Evolutionary conservation across 2,888 invertebrate species (phyloP), one percentile per base, ranked within the genome.

Genomic region (Parnassius mnemosyne): DNA sequence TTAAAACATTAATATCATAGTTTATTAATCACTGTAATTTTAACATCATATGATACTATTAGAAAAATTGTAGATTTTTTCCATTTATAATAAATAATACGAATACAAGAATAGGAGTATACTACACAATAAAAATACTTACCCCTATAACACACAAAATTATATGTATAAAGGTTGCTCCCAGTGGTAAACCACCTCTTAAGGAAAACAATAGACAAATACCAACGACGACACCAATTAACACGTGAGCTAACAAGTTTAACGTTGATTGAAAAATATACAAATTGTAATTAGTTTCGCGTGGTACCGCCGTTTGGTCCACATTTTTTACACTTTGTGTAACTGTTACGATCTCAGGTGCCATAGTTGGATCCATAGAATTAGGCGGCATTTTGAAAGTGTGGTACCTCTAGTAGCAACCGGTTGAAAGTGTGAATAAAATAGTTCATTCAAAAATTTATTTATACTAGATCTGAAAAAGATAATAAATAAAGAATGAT

Each of bases 121-220:
- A 41, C 60, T 20, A 20, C 20, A 20, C 2, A 20, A 20, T 20
- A 20, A 20, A 20, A 20, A 20, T 2, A 82, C 89, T 86, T 69
- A 90, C 90, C 74, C 89, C 89, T 57, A 84, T 63, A 12, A 87
- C 85, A 70, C 89, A 89, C 54, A 89, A 67, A 5, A 83, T 65
- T 34, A 88, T 77, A 65, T 89, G 89, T 51, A 77, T 62, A 25
- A 70, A 66, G 9, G 82, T 85, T 0, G 78, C 65, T 57, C 71
- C 70, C 7, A 83, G 20, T 1, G 85, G 84, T 9, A 76, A 11
- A 34, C 81, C 82, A 66, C 64, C 64, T 61, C 78, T 75, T 9
- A 85, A 77, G 1, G 82, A 71, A 60, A 72, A 88, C 10, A 81
- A 41, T 1, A 85, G 11, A 3, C 65, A 60, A 7, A 79, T 65